These are phyloP conservation scores for Ochropleura plecta DNA, from an alignment of 2,888 invertebrate species.

Conservation along the genomic window DNA sequence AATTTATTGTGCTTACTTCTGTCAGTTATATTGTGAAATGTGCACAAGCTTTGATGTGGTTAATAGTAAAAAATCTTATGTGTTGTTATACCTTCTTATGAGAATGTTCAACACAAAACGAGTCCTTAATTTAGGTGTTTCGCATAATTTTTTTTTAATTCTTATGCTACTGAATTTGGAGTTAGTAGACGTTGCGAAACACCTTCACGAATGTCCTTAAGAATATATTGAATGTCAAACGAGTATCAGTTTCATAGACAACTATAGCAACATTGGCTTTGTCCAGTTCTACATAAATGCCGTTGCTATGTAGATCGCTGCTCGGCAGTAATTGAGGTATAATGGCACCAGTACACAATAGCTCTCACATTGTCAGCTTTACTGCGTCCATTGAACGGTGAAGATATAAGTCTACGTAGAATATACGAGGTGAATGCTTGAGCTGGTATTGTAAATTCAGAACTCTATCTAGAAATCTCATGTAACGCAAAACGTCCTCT, in stretches of 20 bases:
- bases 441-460: neutral
- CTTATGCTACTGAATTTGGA: neutral
- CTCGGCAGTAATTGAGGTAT: constrained; percentile 58
- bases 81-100: neutral
- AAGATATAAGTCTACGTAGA: constrained; percentile 29
- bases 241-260: neutral
- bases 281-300: constrained; percentile 24
- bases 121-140: neutral
- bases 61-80: neutral
- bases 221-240: neutral
- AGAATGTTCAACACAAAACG: neutral
- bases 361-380: constrained; percentile 54
- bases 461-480: neutral
- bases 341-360: constrained; percentile 58
- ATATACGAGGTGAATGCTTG: constrained; percentile 14
- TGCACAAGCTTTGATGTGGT: neutral
- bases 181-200: neutral
- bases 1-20: neutral
- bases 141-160: neutral
- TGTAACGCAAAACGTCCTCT: too few relatives aligned
- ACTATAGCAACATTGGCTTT: constrained; percentile 9
- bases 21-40: neutral
- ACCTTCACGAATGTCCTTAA: neutral
- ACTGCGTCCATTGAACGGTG: constrained; percentile 45
- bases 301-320: constrained; percentile 36